Base-by-base conservation (phyloP, 30 jellyfish, hydroid and myxozoan genomes). In the Pseudorhiza aurosa region DNA sequence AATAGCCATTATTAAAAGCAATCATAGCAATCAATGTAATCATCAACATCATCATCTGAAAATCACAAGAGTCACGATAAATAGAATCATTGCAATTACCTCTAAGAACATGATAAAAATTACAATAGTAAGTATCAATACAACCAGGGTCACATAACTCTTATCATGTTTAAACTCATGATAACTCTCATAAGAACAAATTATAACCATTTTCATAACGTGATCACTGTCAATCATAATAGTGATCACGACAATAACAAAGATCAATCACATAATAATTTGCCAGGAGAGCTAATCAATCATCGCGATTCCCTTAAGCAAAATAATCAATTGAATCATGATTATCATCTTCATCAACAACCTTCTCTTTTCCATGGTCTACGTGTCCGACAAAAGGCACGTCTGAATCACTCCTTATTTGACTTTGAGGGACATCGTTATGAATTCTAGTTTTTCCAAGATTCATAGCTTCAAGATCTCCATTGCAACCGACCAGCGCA, bases 401-500 rank as follows among this genome's bases (percentile, higher is more conserved):
- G 1, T 30, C 65, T 24, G 7, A 62, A 39, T 60, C 65, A 62
- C 14, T 10, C 9, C 0, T 32, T 47, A 77, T 60, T 50, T 39
- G 77, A 4, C 69, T 42, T 9, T 45, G 33, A 4, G 28, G 2
- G 22, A 28, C 26, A 21, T 32, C 37, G 8, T 3, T 17, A 62
- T 77, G 82, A 27, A 60, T 4, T 2, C 8, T 15, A 1, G 37
- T 8, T 12, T 10, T 42, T 24, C 30, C 25, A 32, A 77, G 30
- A 10, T 39, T 28, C 1, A 75, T 42, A 19, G 12, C 26, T 2
- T 18, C 60, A 25, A 25, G 4, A 4, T 28, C 21, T 29, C 7
- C 29, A 47, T 27, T 45, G 17, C 82, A 19, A 18, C 89, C 89
- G 46, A 77, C 74, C 12, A 77, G n/a, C 12, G 89, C 81, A 17